Conservation (phyloP, 2,888 invertebrate genomes). For the Dioctria linearis region DNA sequence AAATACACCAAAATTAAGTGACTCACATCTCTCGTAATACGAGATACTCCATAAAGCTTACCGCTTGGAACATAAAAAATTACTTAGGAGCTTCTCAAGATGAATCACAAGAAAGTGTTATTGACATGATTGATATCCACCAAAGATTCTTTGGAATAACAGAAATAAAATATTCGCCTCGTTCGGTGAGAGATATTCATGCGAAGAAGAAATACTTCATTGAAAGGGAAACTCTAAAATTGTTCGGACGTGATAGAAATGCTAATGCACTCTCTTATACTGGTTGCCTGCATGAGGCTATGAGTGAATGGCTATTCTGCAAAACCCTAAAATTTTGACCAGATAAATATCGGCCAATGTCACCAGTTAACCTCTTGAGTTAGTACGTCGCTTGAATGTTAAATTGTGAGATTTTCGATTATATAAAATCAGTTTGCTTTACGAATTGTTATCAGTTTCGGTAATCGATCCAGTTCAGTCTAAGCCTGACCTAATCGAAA, state of each 20-base stretch:
- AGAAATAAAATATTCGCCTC: no score
- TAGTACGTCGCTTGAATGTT: slow-evolving; percentile 22
- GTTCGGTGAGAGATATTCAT: no score
- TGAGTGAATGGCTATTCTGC: not conserved
- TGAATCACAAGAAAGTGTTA: no score
- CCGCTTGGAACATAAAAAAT: no score
- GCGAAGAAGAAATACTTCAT: not conserved
- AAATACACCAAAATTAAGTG: no score
- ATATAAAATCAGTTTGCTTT: slow-evolving; percentile 36
- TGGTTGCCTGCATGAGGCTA: not conserved
- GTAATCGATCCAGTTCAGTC: slow-evolving; percentile 30
- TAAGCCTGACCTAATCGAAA: slow-evolving; percentile 9
- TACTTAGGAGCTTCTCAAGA: no score
- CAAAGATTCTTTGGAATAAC: no score
- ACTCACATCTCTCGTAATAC: no score
- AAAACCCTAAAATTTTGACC: slow-evolving; percentile 38
- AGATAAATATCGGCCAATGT: slow-evolving; percentile 49
- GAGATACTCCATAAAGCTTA: no score
- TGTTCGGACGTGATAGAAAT: slow-evolving; percentile 33
- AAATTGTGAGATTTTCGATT: slow-evolving; percentile 11
- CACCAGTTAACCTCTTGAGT: slow-evolving; percentile 27
- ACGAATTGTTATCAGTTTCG: slow-evolving; percentile 28
- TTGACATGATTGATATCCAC: no score
- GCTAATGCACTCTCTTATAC: slow-evolving; percentile 8
- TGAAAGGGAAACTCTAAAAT: slow-evolving; percentile 38